These are phyloP conservation scores for Carposina sasakii DNA, from an alignment of 1,140 invertebrate genomes.

Conservation along the genomic window DNA sequence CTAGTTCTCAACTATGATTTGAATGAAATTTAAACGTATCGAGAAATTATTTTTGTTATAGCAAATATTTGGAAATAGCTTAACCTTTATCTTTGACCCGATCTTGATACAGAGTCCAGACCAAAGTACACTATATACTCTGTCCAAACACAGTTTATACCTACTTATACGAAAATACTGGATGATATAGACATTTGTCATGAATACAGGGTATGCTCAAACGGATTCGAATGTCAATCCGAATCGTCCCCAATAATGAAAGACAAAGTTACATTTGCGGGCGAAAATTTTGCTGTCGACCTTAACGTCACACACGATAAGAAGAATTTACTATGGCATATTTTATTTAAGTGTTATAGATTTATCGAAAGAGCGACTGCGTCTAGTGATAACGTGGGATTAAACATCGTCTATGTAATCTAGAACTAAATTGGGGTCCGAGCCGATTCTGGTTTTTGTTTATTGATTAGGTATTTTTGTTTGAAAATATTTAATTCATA, in stretches of 20 bases:
- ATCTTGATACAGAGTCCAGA: too few relatives aligned
- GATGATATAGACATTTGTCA: slow-evolving; percentile 25
- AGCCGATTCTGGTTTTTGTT: not conserved
- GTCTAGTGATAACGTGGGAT: slow-evolving; percentile 40
- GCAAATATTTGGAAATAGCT: too few relatives aligned
- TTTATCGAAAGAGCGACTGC: slow-evolving; percentile 37
- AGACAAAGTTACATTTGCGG: slow-evolving; percentile 13
- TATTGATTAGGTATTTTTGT: slow-evolving; percentile 1
- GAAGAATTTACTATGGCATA: too few relatives aligned
- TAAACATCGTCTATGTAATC: slow-evolving; percentile 34
- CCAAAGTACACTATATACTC: too few relatives aligned
- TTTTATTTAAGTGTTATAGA: too few relatives aligned
- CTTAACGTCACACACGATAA: too few relatives aligned
- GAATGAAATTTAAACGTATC: too few relatives aligned
- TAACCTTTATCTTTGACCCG: too few relatives aligned
- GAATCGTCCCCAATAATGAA: slow-evolving; percentile 30
- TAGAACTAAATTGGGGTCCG: slow-evolving; percentile 29
- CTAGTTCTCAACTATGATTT: too few relatives aligned
- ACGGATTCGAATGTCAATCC: slow-evolving; percentile 28
- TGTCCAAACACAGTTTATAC: too few relatives aligned
- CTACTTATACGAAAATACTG: slow-evolving; percentile 8
- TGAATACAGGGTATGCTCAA: slow-evolving; percentile 13
- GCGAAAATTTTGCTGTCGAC: slow-evolving; percentile 13
- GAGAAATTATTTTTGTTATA: too few relatives aligned
- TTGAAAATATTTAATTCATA: too few relatives aligned